Percentiles rank a stretch among this genome's conserved stretches.
These are phyloP conservation scores for Sebastes nivosus DNA, from an alignment of 2,797 vertebrate species.

Conservation along the genomic window DNA sequence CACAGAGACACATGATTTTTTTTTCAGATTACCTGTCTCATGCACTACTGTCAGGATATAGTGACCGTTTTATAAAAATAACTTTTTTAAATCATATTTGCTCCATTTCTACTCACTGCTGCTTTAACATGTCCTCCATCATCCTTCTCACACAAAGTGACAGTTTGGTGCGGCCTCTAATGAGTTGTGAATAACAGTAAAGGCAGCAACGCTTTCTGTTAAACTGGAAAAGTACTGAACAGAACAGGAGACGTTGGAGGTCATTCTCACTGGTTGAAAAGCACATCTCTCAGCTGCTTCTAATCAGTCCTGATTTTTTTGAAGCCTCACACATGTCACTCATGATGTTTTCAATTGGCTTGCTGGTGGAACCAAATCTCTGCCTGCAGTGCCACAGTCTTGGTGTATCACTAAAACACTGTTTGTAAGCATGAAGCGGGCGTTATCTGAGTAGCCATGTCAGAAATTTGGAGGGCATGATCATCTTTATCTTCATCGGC, in stretches of 20 bases:
- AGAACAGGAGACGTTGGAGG: constrained; percentile 29
- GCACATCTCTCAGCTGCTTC: constrained; percentile 58
- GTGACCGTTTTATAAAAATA: too few relatives aligned
- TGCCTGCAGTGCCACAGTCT: background rate
- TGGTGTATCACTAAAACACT: background rate
- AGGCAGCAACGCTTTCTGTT: constrained; percentile 3
- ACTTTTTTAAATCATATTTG: too few relatives aligned
- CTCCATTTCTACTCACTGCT: too few relatives aligned
- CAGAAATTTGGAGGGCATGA: constrained; percentile 87
- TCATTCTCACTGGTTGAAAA: constrained; percentile 30
- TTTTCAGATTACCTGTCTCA: too few relatives aligned
- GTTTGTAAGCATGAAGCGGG: background rate
- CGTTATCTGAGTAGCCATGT: constrained; percentile 37
- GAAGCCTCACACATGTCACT: constrained; percentile 19
- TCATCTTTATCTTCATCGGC: constrained; percentile 85
- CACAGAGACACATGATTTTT: too few relatives aligned
- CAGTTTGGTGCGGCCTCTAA: background rate
- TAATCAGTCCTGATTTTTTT: constrained; percentile 45
- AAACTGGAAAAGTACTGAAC: constrained; percentile 34
- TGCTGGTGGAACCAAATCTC: background rate
- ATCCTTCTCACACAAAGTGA: background rate
- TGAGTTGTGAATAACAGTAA: constrained; percentile 7
- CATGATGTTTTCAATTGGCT: background rate
- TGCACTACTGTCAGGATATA: too few relatives aligned
- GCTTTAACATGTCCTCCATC: background rate